Evolutionary conservation across 2,888 invertebrate species (phyloP).

Genomic region (Amphimallon solstitiale): DNA sequence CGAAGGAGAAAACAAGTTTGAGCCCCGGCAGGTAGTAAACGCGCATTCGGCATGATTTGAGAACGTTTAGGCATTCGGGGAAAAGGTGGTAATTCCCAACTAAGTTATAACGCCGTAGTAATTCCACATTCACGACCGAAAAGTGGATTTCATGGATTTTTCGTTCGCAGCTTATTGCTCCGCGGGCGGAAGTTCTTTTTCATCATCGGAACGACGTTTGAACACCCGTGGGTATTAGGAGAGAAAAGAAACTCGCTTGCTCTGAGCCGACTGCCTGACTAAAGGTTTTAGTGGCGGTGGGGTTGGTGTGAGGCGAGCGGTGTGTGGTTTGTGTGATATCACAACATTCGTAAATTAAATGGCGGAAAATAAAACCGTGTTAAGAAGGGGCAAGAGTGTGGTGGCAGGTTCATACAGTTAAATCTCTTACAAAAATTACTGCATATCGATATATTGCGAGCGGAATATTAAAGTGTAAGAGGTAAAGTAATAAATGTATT

Average conservation of each 20-base stretch:
- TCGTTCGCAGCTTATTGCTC: constrained; percentile 9
- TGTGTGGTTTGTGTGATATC: too few relatives aligned
- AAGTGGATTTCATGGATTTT: constrained; percentile 32
- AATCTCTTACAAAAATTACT: too few relatives aligned
- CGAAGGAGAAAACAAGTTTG: constrained; percentile 11
- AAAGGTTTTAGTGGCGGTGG: too few relatives aligned
- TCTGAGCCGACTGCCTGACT: too few relatives aligned
- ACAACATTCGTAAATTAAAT: too few relatives aligned
- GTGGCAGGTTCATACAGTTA: too few relatives aligned
- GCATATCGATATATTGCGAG: too few relatives aligned
- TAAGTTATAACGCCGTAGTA: constrained; percentile 29
- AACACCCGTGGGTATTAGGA: constrained; percentile 19
- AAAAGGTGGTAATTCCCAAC: constrained; percentile 19
- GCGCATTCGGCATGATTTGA: constrained; percentile 14
- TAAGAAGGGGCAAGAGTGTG: too few relatives aligned
- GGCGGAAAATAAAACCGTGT: too few relatives aligned
- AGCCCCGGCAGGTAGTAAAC: constrained; percentile 23
- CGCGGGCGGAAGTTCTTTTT: constrained; percentile 16
- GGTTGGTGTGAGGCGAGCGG: too few relatives aligned
- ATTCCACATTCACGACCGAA: constrained; percentile 29
- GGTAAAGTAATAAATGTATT: too few relatives aligned
- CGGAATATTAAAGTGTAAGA: too few relatives aligned
- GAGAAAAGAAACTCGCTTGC: background rate
- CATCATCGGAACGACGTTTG: constrained; percentile 20
- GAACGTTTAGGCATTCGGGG: constrained; percentile 9